These are phyloP conservation scores for Tachycineta bicolor DNA, from an alignment of 2,113 vertebrate genomes.

Conservation along the genomic window DNA sequence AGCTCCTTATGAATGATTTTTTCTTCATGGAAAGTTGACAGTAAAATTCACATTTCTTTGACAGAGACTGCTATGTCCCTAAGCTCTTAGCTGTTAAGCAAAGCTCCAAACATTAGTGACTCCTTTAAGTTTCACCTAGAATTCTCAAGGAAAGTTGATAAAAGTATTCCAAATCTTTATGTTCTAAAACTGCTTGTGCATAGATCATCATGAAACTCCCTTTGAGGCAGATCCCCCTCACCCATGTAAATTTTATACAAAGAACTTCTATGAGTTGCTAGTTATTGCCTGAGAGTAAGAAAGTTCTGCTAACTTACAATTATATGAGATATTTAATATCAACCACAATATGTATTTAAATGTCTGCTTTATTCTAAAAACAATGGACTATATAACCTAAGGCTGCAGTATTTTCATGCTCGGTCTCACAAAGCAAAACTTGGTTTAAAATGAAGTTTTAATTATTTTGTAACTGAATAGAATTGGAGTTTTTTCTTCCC, in stretches of 20 bases:
- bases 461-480: constrained; percentile 74
- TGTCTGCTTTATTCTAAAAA: constrained; percentile 71
- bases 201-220: not conserved
- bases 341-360: constrained; percentile 72
- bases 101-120: not conserved
- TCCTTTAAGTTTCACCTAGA: constrained; percentile 40
- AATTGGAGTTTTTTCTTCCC: constrained; percentile 74
- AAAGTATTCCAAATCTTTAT: constrained; percentile 18
- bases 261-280: constrained; percentile 61
- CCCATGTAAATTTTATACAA: constrained; percentile 51
- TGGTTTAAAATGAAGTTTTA: constrained; percentile 70
- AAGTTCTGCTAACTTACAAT: constrained; percentile 67
- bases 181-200: constrained; percentile 13
- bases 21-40: not conserved
- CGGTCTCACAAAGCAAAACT: constrained; percentile 70
- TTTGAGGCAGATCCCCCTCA: constrained; percentile 26
- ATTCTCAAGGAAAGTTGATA: constrained; percentile 57
- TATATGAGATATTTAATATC: constrained; percentile 73
- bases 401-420: constrained; percentile 61
- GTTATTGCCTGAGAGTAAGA: constrained; percentile 67
- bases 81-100: not conserved
- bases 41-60: not conserved
- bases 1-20: not conserved
- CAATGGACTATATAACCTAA: constrained; percentile 66
- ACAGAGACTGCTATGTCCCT: not conserved